phyloP scores from a whole-genome alignment of 2,797 vertebrate species.

The Amniataba percoides region DNA sequence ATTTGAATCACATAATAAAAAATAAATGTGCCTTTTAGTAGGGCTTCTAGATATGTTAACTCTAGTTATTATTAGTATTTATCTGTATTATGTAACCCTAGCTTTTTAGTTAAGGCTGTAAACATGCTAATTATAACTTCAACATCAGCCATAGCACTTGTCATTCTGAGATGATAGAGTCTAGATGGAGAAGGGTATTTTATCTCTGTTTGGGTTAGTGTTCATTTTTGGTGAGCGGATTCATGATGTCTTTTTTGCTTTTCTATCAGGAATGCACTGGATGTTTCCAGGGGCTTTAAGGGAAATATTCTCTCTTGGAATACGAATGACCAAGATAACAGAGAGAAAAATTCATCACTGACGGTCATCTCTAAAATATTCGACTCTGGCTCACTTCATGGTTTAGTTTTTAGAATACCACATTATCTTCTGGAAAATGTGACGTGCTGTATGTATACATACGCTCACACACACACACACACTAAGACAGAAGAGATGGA shows the following conservation, averaged over 20 bases:
- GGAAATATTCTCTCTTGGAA: constrained; percentile 48
- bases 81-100: neutral
- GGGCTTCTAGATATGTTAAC: neutral
- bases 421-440: neutral
- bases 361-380: constrained; percentile 21
- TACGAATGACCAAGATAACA: constrained; percentile 22
- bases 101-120: neutral
- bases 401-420: constrained; percentile 1
- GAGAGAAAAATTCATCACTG: constrained; percentile 19
- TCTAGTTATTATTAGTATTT: neutral
- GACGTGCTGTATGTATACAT: neutral
- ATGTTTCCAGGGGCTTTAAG: constrained; percentile 49
- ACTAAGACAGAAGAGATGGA: neutral
- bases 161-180: neutral
- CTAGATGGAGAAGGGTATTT: neutral
- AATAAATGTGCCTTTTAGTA: neutral
- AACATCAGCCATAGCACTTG: neutral
- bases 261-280: constrained; percentile 20
- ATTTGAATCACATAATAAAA: neutral
- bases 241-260: neutral
- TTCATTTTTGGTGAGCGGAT: neutral
- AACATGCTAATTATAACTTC: neutral
- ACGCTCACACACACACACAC: neutral
- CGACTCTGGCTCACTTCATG: neutral
- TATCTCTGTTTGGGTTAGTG: neutral